Conservation (phyloP, 2,797 vertebrate species). For the Morus bassanus region DNA sequence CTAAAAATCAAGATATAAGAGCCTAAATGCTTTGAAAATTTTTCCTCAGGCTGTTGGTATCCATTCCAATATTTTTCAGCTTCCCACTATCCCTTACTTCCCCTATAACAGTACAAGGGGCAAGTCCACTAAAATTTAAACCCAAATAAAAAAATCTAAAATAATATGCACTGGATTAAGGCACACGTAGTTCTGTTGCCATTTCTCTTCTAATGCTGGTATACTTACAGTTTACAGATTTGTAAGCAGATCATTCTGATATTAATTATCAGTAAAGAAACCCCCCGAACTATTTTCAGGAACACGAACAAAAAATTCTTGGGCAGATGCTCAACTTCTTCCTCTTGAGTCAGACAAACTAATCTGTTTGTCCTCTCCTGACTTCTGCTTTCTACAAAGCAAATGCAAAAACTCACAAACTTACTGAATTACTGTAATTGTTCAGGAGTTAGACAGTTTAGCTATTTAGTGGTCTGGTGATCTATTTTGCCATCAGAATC, state of each 20-base stretch:
- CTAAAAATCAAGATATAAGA: neutral
- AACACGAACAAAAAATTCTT: neutral
- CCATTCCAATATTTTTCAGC: neutral
- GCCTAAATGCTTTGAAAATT: neutral
- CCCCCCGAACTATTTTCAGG: neutral
- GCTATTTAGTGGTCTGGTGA: conserved; percentile 41
- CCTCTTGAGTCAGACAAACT: neutral
- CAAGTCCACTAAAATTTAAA: neutral
- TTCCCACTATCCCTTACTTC: neutral
- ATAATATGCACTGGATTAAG: neutral
- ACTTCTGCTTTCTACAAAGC: conserved; percentile 9
- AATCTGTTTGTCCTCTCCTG: conserved; percentile 2
- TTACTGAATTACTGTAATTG: conserved; percentile 29
- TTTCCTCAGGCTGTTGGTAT: neutral
- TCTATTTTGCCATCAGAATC: conserved; percentile 24
- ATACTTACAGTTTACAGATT: neutral
- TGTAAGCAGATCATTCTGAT: neutral
- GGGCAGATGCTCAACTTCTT: neutral
- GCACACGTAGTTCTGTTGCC: neutral
- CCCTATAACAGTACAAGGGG: neutral
- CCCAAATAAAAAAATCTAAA: neutral
- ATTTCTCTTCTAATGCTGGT: neutral
- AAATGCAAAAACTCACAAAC: conserved; percentile 17
- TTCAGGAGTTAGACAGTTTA: conserved; percentile 19
- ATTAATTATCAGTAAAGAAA: neutral